Percentiles rank a stretch among this genome's conserved stretches.
Conservation (phyloP, 2,113 vertebrate species). For the Podarcis muralis region DNA sequence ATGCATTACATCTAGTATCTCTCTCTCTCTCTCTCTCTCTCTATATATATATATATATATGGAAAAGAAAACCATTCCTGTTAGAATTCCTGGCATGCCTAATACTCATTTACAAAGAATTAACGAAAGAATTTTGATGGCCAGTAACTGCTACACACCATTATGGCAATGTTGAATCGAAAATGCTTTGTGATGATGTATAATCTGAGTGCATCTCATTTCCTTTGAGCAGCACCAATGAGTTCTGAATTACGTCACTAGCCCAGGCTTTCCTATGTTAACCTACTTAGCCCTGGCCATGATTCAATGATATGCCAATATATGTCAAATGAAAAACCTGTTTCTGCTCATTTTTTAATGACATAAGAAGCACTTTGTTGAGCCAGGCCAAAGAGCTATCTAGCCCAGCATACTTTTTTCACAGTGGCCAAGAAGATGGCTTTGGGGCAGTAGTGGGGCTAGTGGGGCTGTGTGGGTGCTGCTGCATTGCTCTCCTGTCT, state of each 20-base stretch:
- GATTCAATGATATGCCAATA: background rate
- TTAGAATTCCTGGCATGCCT: background rate
- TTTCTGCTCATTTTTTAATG: no score
- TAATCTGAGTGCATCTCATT: background rate
- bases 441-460: no score
- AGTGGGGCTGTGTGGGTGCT: no score
- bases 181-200: background rate
- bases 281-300: background rate
- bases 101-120: conserved; percentile 1
- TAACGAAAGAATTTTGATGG: background rate
- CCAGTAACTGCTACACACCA: background rate
- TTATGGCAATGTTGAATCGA: background rate
- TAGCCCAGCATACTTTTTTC: no score
- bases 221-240: background rate
- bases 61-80: background rate
- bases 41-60: background rate
- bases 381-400: no score
- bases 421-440: no score
- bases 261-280: background rate
- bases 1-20: background rate
- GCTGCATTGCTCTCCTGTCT: no score
- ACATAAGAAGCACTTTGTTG: no score
- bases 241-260: background rate
- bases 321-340: background rate
- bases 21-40: no score